Conservation (phyloP, 1,140 invertebrate genomes). For the Pararge aegeria region DNA sequence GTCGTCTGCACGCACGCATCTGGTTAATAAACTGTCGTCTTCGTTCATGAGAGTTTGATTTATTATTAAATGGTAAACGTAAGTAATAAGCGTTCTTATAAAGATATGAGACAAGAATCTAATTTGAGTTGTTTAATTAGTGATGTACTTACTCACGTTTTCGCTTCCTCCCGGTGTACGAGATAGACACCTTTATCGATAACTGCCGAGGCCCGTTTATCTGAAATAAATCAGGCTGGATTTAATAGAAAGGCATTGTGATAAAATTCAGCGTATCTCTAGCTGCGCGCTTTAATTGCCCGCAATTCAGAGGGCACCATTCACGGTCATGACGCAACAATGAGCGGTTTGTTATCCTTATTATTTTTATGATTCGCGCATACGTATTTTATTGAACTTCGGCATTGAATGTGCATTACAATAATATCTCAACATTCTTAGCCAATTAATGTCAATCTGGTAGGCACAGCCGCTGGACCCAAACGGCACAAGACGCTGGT, state of each 20-base stretch:
- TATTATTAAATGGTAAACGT: constrained; percentile 34
- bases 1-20: constrained; percentile 14
- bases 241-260: constrained; percentile 15
- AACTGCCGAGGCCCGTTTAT: constrained; percentile 39
- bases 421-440: no score
- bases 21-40: constrained; percentile 45
- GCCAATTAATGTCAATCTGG: no score
- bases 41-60: constrained; percentile 48
- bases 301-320: constrained; percentile 29
- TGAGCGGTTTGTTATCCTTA: neutral
- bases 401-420: no score
- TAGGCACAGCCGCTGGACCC: no score
- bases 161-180: constrained; percentile 40
- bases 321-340: neutral
- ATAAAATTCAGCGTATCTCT: constrained; percentile 13
- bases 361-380: neutral
- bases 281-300: constrained; percentile 10
- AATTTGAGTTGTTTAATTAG: constrained; percentile 34
- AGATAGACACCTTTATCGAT: constrained; percentile 45
- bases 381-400: no score
- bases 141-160: constrained; percentile 54
- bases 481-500: no score
- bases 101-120: constrained; percentile 28
- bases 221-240: constrained; percentile 32
- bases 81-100: constrained; percentile 28